Conservation (phyloP, 2,113 vertebrate species). For the Siniperca chuatsi region DNA sequence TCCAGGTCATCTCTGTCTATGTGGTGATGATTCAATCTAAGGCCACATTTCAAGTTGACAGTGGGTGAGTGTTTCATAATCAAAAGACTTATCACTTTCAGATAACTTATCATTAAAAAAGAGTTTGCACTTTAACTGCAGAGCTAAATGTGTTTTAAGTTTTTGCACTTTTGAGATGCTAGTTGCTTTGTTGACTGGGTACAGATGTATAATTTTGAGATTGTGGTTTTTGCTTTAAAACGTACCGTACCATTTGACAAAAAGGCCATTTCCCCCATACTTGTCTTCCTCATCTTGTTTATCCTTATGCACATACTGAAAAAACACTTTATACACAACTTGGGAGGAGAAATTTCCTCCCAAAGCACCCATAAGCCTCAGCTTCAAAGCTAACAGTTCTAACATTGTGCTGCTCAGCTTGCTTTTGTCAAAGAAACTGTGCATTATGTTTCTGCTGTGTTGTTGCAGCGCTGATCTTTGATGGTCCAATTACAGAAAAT, state of each 20-base stretch:
- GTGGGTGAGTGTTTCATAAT: not conserved
- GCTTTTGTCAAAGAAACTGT: constrained; percentile 38
- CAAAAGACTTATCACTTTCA: not conserved
- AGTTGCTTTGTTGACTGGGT: not conserved
- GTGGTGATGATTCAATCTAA: not conserved
- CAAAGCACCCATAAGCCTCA: constrained; percentile 35
- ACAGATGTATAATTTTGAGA: not conserved
- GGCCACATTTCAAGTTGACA: not conserved
- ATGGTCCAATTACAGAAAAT: constrained; percentile 64
- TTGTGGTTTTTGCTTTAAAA: not conserved
- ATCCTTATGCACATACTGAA: constrained; percentile 1
- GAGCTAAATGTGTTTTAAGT: not conserved
- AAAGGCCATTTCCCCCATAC: not conserved
- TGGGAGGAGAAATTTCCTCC: constrained; percentile 17
- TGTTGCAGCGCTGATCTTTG: constrained; percentile 34
- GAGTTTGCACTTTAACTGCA: not conserved
- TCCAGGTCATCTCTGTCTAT: not conserved
- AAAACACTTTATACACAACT: constrained; percentile 10
- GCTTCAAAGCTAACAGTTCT: constrained; percentile 20
- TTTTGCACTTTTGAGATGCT: not conserved
- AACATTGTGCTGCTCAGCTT: constrained; percentile 35
- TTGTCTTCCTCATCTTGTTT: constrained; percentile 24
- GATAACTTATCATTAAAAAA: not conserved
- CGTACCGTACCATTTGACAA: not conserved
- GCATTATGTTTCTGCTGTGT: constrained; percentile 48